Percentiles rank a stretch among this genome's conserved stretches.
These are phyloP conservation scores for Spea multiplicata DNA, from an alignment of 2,113 vertebrate genomes.

Conservation along the genomic window DNA sequence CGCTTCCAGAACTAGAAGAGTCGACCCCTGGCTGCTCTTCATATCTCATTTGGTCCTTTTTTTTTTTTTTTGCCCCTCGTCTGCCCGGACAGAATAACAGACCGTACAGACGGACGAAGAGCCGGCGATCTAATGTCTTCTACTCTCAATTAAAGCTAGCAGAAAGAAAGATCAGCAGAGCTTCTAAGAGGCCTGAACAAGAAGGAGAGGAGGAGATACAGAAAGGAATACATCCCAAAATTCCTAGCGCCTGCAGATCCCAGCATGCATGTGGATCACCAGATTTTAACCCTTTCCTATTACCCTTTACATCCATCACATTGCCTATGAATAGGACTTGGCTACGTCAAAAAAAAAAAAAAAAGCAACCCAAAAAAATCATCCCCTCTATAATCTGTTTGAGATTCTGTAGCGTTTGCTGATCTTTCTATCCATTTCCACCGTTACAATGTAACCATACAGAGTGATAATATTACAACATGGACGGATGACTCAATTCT, in stretches of 20 bases:
- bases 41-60: neutral
- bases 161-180: neutral
- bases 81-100: neutral
- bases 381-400: too few species aligned
- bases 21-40: too few species aligned
- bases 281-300: conserved; percentile 26
- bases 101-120: neutral
- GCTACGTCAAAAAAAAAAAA: too few species aligned
- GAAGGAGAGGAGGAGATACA: conserved; percentile 27
- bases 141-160: neutral
- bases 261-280: conserved; percentile 35
- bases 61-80: neutral
- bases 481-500: too few species aligned
- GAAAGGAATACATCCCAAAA: conserved; percentile 31
- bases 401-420: too few species aligned
- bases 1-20: neutral
- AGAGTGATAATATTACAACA: too few species aligned
- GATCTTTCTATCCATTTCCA: too few species aligned
- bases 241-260: conserved; percentile 28
- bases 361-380: too few species aligned
- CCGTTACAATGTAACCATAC: too few species aligned
- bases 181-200: neutral
- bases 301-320: too few species aligned
- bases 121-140: neutral
- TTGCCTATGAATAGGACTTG: too few species aligned